These are phyloP conservation scores for Amphiprion ocellaris DNA, from an alignment of 2,113 vertebrate genomes.

Conservation along the genomic window DNA sequence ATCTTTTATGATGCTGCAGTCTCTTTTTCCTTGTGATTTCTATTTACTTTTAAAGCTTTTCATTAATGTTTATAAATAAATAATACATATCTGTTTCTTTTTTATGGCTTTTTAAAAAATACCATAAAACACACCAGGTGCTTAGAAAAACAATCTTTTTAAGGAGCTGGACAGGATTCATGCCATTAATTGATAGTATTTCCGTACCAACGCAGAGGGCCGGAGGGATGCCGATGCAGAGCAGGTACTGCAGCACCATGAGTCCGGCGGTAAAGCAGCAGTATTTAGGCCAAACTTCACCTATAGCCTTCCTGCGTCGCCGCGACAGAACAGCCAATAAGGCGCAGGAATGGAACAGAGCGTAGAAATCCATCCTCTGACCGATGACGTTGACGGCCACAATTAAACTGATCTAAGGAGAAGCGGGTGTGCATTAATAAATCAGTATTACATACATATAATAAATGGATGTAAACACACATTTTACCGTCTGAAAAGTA, in stretches of 20 bases:
- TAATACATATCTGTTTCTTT: too few relatives aligned
- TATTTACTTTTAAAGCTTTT: background rate
- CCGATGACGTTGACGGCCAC: conserved; percentile 83
- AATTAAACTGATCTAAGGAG: conserved; percentile 79
- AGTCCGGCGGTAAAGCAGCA: conserved; percentile 86
- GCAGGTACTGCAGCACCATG: conserved; percentile 83
- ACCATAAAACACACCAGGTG: too few relatives aligned
- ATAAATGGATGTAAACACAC: background rate
- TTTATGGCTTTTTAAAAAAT: too few relatives aligned
- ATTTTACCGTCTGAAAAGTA: conserved; percentile 27
- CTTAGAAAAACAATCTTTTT: background rate
- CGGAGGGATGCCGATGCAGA: conserved; percentile 85
- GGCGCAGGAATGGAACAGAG: conserved; percentile 79
- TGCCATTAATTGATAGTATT: too few relatives aligned
- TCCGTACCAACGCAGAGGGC: conserved; percentile 82
- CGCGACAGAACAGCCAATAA: conserved; percentile 81
- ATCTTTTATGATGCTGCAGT: too few relatives aligned
- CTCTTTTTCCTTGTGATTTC: too few relatives aligned
- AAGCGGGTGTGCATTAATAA: background rate
- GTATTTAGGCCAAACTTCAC: conserved; percentile 87
- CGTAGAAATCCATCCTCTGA: conserved; percentile 84
- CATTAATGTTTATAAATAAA: too few relatives aligned
- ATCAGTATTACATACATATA: background rate
- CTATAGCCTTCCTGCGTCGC: conserved; percentile 84
- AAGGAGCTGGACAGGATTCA: background rate